Evolutionary conservation across 2,113 vertebrate species (phyloP).

Genomic region (Epinephelus lanceolatus): DNA sequence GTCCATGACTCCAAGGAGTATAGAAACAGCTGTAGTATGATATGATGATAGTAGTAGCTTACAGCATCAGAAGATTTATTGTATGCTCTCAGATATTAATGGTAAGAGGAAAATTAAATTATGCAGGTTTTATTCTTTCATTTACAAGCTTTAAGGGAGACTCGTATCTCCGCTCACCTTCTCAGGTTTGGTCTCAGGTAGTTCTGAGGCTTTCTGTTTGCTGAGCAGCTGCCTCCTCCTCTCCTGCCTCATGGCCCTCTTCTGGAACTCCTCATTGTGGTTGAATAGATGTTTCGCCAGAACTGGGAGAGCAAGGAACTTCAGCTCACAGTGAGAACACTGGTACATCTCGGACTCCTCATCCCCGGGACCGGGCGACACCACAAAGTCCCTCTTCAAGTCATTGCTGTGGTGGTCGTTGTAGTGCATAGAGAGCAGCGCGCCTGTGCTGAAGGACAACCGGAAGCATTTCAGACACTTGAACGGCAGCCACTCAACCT

Average conservation of each 20-base stretch:
- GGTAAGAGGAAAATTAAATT: not conserved
- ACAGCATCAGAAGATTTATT: not conserved
- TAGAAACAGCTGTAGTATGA: not conserved
- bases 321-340: slow-evolving; percentile 95
- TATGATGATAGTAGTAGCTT: not conserved
- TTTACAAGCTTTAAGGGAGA: not conserved
- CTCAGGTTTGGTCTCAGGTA: slow-evolving; percentile 90
- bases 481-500: slow-evolving; percentile 92
- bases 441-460: slow-evolving; percentile 91
- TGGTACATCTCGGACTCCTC: slow-evolving; percentile 88
- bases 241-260: slow-evolving; percentile 93
- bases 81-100: not conserved
- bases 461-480: slow-evolving; percentile 96
- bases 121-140: not conserved
- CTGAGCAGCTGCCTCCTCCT: slow-evolving; percentile 92
- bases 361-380: slow-evolving; percentile 84
- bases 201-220: slow-evolving; percentile 90
- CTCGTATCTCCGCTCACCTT: slow-evolving; percentile 83
- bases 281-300: slow-evolving; percentile 92
- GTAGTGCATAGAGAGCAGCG: slow-evolving; percentile 96
- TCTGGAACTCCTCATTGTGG: slow-evolving; percentile 97
- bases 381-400: slow-evolving; percentile 94
- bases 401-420: slow-evolving; percentile 94
- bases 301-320: slow-evolving; percentile 89
- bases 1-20: not conserved